Conservation (phyloP, 2,113 vertebrate species). For the Pterocles orientalis region DNA sequence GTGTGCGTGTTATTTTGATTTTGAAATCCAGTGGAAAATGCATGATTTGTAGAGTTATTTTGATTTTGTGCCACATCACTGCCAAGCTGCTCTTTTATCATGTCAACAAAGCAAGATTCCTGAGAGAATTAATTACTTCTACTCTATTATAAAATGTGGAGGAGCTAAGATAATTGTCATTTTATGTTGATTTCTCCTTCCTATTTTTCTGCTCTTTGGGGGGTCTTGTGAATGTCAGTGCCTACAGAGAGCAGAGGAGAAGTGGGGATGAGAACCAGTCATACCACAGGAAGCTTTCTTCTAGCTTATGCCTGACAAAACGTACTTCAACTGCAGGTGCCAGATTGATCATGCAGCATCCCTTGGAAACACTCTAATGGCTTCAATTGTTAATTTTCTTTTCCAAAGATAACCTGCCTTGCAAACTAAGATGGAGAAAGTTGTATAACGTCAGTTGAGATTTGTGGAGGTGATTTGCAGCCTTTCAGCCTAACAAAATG, state of each 20-base stretch:
- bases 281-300: background rate
- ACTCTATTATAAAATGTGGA: conserved; percentile 50
- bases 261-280: conserved; percentile 30
- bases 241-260: conserved; percentile 46
- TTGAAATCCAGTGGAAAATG: conserved; percentile 56
- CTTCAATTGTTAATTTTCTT: conserved; percentile 41
- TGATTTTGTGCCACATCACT: conserved; percentile 70
- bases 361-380: conserved; percentile 30
- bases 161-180: conserved; percentile 63
- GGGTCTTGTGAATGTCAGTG: conserved; percentile 49
- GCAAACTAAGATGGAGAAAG: background rate
- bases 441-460: background rate
- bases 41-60: conserved; percentile 64
- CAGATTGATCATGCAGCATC: conserved; percentile 40
- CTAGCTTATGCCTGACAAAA: conserved; percentile 39
- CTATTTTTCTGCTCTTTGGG: conserved; percentile 54
- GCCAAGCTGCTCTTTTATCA: conserved; percentile 61
- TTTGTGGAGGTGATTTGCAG: background rate
- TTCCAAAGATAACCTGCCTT: background rate
- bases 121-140: conserved; percentile 67
- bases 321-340: conserved; percentile 45
- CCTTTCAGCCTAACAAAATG: background rate
- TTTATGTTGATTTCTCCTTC: conserved; percentile 63
- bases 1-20: conserved; percentile 46
- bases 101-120: conserved; percentile 67